Conservation (phyloP, 1,140 invertebrate genomes). For the Bombus confusus region DNA sequence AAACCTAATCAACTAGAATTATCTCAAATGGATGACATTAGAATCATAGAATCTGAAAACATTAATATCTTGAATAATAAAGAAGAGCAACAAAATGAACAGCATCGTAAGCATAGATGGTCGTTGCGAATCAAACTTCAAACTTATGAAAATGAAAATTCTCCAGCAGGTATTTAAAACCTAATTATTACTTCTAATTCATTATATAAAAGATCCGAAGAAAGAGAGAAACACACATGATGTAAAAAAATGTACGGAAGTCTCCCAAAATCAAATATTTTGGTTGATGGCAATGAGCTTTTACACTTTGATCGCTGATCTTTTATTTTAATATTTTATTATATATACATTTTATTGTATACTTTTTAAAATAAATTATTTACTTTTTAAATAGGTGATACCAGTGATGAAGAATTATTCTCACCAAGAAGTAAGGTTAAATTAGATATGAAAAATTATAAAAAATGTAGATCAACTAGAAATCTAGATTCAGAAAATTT, state of each 20-base stretch:
- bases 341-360: slow-evolving; percentile 9
- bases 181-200: not conserved
- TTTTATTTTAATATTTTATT: slow-evolving; percentile 10
- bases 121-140: slow-evolving; percentile 73
- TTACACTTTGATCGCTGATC: slow-evolving; percentile 82
- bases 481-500: not conserved
- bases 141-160: slow-evolving; percentile 41
- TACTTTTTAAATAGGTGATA: slow-evolving; percentile 41
- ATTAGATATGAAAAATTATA: slow-evolving; percentile 34
- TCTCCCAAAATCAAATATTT: slow-evolving; percentile 72
- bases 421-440: slow-evolving; percentile 51
- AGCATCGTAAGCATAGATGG: slow-evolving; percentile 70
- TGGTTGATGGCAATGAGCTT: slow-evolving; percentile 79
- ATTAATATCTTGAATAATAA: slow-evolving; percentile 6
- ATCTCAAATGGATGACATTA: slow-evolving; percentile 63
- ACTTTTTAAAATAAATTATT: not conserved
- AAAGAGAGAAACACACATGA: slow-evolving; percentile 56
- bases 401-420: slow-evolving; percentile 62
- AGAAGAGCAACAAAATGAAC: not conserved
- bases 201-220: not conserved
- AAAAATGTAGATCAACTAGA: slow-evolving; percentile 1
- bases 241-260: slow-evolving; percentile 66
- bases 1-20: slow-evolving; percentile 34
- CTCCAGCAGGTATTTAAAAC: slow-evolving; percentile 58
- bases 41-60: slow-evolving; percentile 59